Base-by-base conservation (phyloP, 53 echinoderm and acorn worm species). In the Luidia sarsii region DNA sequence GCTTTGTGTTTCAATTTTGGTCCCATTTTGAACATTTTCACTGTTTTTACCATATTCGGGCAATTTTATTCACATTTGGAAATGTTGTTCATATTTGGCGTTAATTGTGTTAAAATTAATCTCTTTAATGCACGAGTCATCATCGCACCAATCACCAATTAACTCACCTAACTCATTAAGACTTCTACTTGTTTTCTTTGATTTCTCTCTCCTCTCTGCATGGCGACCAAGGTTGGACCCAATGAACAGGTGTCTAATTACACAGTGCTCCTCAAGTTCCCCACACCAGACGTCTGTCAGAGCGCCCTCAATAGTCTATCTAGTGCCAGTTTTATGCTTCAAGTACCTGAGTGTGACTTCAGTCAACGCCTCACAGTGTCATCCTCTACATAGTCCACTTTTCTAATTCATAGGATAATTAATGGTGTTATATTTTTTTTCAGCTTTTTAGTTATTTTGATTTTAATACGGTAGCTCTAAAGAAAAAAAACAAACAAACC, bases 201-300 rank as follows among this genome's bases (percentile, higher is more conserved):
- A n/a, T n/a, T 32, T 72, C 14, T 39, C 56, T 28, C 3, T 25
- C 0, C n/a, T 13, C 27, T 39, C 6, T 39, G 0, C 22, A 64
- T 69, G 20, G 18, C 28, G 2, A 33, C 29, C 68, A 79, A 82
- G 54, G 75, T 87, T 35, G 90, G 88, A 79, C 72, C 50, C 29
- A 72, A 90, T 18, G 92, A 95, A 33, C 82, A 72, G 55, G 88
- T 71, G 45, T 71, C 92, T 11, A 90, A 90, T 79, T 95, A 93
- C 65, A 86, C 82, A 4, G 83, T 95, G 33, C 87, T 92, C 31
- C 82, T 90, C 31, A 51, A 81, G 49, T 92, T 92, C 80, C 90
- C 85, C 9, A 64, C 51, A 36, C 36, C 88, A 15, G 95, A 95
- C 46, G 71, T 70, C 15, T 86, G 92, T 33, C 92, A 92, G 54